These are phyloP conservation scores for Hippasteria phrygiana DNA, from an alignment of 53 echinoderm and acorn worm genomes.

Conservation along the genomic window DNA sequence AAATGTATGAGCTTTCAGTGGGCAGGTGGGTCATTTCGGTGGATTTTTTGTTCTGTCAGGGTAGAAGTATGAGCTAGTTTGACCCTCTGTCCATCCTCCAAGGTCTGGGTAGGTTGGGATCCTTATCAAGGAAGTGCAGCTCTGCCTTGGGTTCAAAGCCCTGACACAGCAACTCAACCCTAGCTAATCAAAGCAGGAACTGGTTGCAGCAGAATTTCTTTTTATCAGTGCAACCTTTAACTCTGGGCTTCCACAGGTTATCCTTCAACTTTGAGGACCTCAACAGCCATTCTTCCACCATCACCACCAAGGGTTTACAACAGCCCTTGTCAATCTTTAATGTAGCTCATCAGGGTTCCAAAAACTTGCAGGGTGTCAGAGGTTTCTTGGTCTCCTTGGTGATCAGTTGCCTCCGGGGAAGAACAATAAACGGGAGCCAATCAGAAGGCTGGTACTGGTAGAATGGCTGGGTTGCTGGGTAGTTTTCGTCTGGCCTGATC, in stretches of 20 bases:
- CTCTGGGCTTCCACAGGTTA: background rate
- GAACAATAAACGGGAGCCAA: slow-evolving; percentile 33
- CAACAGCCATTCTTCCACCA: background rate
- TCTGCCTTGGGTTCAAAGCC: background rate
- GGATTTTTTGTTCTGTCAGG: background rate
- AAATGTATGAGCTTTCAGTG: background rate
- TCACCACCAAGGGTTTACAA: background rate
- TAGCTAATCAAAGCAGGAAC: background rate
- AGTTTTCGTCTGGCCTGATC: background rate
- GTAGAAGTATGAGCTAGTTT: background rate
- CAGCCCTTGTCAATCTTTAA: too few species aligned
- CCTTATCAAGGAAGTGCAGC: slow-evolving; percentile 20
- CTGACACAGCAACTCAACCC: slow-evolving; percentile 38
- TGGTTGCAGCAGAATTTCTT: too few species aligned
- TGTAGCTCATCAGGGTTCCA: too few species aligned
- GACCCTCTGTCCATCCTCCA: background rate
- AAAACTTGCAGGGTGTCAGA: slow-evolving; percentile 1
- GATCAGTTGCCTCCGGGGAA: background rate
- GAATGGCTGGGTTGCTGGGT: background rate
- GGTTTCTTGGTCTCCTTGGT: background rate
- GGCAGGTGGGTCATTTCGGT: background rate
- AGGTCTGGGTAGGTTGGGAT: background rate
- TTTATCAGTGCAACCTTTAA: too few species aligned
- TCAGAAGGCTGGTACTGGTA: slow-evolving; percentile 1
- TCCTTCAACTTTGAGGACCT: background rate